Percentiles rank a stretch among this genome's conserved stretches.
These are phyloP conservation scores for Erpetoichthys calabaricus DNA, from an alignment of 2,797 vertebrate species.

Conservation along the genomic window DNA sequence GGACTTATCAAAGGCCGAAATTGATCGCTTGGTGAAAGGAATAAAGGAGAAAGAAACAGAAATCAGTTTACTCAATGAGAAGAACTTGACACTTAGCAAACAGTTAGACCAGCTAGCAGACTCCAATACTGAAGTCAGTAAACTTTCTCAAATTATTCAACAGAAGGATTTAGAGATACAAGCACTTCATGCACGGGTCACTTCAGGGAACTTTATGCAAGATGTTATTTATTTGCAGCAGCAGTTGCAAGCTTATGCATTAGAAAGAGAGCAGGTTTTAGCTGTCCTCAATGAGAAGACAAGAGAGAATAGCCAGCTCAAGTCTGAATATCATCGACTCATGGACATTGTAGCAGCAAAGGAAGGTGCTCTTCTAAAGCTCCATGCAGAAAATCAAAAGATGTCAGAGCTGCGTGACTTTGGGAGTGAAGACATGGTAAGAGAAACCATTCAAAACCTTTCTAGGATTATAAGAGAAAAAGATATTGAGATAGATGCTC, in stretches of 20 bases:
- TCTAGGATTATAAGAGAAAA: constrained; percentile 94
- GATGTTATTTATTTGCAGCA: constrained; percentile 80
- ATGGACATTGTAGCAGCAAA: constrained; percentile 85
- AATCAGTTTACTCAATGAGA: constrained; percentile 84
- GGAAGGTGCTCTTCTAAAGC: constrained; percentile 72
- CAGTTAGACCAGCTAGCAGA: constrained; percentile 74
- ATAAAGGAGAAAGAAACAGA: constrained; percentile 92
- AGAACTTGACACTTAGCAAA: constrained; percentile 70
- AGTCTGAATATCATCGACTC: constrained; percentile 78
- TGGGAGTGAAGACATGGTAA: constrained; percentile 87
- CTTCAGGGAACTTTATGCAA: constrained; percentile 54
- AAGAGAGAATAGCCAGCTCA: constrained; percentile 82
- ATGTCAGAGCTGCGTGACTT: constrained; percentile 63
- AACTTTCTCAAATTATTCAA: constrained; percentile 76
- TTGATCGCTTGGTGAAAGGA: constrained; percentile 74
- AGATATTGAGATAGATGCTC: constrained; percentile 92
- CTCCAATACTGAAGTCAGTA: constrained; percentile 77
- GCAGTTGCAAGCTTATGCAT: constrained; percentile 74
- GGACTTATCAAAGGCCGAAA: constrained; percentile 88
- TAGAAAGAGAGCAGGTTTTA: constrained; percentile 80
- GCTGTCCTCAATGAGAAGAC: constrained; percentile 89
- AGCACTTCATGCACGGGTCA: constrained; percentile 69
- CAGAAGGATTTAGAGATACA: constrained; percentile 93
- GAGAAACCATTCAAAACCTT: constrained; percentile 93
- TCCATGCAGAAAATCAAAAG: constrained; percentile 85